Evolutionary conservation across 2,113 vertebrate genomes (phyloP), one percentile per base, ranked within the genome.

Genomic region (Phylloscopus whistleri): DNA sequence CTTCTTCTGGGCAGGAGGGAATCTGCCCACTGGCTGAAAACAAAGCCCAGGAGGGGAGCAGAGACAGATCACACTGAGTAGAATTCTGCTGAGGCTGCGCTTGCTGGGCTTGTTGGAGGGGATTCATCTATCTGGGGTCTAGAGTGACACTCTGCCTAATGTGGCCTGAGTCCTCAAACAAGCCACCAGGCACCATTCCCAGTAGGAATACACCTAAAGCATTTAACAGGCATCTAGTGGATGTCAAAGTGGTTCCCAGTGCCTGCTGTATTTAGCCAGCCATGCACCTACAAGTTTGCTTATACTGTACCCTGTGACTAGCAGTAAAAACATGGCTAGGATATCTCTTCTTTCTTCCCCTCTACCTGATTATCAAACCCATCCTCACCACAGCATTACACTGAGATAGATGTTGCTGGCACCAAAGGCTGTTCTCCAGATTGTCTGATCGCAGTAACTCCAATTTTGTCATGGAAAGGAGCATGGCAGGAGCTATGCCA

Each of bases 381-480:
- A 24, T 9, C 18, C 12, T 43, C 64, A 43, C 30, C 46, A 16
- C 10, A 69, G 30, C 2, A 2, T 24, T 20, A 16, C 30, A 46
- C 8, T 39, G 55, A 16, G 55, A 5, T 28, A 33, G 37, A 23
- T 39, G 23, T 7, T 60, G 37, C 60, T 68, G 62, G 73, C 18
- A 46, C 26, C 17, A 26, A 53, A 76, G 64, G 56, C 60, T 67
- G 60, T 1, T 62, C 39, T 78, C 43, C 33, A 39, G 56, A 17
- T 16, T 30, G 4, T 21, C 70, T 7, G 6, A 4, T 6, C 1
- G 1, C 2, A 13, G 10, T 11, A 37, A 43, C 60, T 63, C 11
- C 11, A 31, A 3, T 0, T 0, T 3, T 55, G 11, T 16, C 5
- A 0, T 19, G 12, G 55, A 82, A 91, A 63, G 60, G 35, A 80